Base-by-base conservation (phyloP, 2,888 invertebrate species). In the Tetheella fluctuosa region DNA sequence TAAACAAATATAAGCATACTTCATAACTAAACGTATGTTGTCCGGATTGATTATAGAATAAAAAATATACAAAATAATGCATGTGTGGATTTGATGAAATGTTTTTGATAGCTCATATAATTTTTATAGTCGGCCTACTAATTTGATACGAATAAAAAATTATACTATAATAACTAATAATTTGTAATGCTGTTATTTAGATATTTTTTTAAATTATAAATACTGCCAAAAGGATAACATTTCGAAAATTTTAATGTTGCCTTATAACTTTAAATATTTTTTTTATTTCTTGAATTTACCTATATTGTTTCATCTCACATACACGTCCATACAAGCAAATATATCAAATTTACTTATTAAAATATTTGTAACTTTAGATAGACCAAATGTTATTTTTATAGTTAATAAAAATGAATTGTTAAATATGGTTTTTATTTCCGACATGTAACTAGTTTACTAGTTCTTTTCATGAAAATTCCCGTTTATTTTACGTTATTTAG, bases 341-440 rank as follows among this genome's bases (percentile, higher is more conserved):
- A 20, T 20, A 1, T 48, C 20, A 48, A 48, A 48, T n/a, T 20
- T 48, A 48, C 42, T 20, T 48, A 13, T n/a, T 17, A 20, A 48
- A 15, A 20, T 20, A 20, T 39, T 23, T 39, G 37, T 57, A 53
- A 34, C 57, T 55, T 63, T 75, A 79, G 71, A 64, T 75, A 78
- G 74, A 64, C 61, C 52, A 70, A 73, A 69, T 64, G 66, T 75
- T 76, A 73, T 74, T 48, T n/a, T 48, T 48, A 34, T 13, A 34
- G 13, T 42, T 48, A 17, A 48, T 48, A 48, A 48, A 48, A 42
- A 20, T n/a, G 8, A 8, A 7, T 48, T 48, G 48, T 48, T 48
- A 20, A 20, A 2, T 20, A 8, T 48, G 48, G n/a, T 1, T 48
- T 20, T 48, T 20, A 48, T 20, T 48, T 48, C 2, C 20, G n/a